Conservation (phyloP, 1,140 invertebrate genomes). For the Campoletis sonorensis region DNA sequence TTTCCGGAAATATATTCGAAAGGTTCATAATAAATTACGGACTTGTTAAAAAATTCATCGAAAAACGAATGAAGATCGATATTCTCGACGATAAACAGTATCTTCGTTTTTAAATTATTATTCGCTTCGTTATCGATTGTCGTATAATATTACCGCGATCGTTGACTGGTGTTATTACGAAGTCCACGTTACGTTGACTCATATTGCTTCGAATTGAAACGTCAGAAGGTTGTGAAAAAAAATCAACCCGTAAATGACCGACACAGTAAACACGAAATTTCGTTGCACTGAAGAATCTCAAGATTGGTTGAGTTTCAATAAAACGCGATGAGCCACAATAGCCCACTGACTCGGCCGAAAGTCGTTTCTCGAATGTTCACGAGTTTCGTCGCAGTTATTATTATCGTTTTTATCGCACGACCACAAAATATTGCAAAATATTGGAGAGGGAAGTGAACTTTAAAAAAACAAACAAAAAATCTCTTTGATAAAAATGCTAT, state of each 20-base stretch:
- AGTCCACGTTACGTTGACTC: not conserved
- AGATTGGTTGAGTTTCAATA: not conserved
- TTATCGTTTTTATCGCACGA: conserved; percentile 28
- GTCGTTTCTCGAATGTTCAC: conserved; percentile 46
- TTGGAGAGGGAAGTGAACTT: conserved; percentile 15
- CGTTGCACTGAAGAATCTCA: not conserved
- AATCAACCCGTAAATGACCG: not conserved
- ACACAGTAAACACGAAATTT: not conserved
- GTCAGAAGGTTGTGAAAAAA: not conserved
- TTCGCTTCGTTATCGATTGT: conserved; percentile 6
- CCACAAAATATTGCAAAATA: conserved; percentile 31
- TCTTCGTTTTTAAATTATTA: not conserved
- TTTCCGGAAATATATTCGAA: too few relatives aligned
- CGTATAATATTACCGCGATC: conserved; percentile 29
- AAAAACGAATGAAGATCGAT: conserved; percentile 18
- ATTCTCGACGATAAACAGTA: not conserved
- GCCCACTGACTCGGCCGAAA: conserved; percentile 34
- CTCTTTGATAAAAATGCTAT: conserved; percentile 54
- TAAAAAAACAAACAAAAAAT: conserved; percentile 43
- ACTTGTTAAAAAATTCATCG: not conserved
- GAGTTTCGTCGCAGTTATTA: conserved; percentile 7
- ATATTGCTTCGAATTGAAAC: conserved; percentile 2
- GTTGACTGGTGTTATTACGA: conserved; percentile 1
- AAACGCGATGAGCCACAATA: not conserved
- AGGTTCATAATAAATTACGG: too few relatives aligned